Evolutionary conservation across 2,888 invertebrate genomes (phyloP).

Genomic region (Epinotia demarniana): DNA sequence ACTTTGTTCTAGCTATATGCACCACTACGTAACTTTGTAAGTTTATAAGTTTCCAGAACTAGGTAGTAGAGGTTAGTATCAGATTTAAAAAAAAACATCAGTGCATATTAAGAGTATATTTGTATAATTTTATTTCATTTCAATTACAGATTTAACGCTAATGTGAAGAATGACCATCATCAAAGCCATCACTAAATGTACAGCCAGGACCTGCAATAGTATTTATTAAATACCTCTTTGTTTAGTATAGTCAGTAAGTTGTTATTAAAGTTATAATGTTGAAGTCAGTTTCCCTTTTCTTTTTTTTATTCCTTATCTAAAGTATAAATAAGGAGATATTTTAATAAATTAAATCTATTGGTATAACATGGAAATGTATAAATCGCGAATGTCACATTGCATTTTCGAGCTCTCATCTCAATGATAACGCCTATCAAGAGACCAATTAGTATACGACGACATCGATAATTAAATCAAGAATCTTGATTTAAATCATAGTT

Average conservation of each 20-base stretch:
- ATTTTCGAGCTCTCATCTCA: too few species aligned
- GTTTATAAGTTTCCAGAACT: too few species aligned
- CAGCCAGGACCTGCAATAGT: constrained; percentile 18
- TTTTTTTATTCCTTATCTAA: too few species aligned
- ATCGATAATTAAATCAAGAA: not conserved
- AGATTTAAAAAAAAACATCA: too few species aligned
- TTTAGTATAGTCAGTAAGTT: constrained; percentile 25
- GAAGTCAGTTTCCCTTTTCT: not conserved
- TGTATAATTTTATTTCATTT: constrained; percentile 22
- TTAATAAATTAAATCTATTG: too few species aligned
- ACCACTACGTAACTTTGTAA: too few species aligned
- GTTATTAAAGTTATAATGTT: constrained; percentile 23
- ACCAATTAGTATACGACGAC: not conserved
- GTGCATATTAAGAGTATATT: not conserved
- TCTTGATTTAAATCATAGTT: not conserved
- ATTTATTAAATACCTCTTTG: constrained; percentile 35
- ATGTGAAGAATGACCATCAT: constrained; percentile 65
- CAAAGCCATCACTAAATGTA: constrained; percentile 43
- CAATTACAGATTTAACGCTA: constrained; percentile 77
- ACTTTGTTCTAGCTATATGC: too few species aligned
- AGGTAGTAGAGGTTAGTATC: too few species aligned
- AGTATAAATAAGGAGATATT: too few species aligned
- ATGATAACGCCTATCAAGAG: not conserved
- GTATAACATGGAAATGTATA: not conserved
- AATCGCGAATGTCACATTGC: not conserved